These are phyloP conservation scores for Melanocharis versteri DNA, from an alignment of 2,113 vertebrate species.

Conservation along the genomic window DNA sequence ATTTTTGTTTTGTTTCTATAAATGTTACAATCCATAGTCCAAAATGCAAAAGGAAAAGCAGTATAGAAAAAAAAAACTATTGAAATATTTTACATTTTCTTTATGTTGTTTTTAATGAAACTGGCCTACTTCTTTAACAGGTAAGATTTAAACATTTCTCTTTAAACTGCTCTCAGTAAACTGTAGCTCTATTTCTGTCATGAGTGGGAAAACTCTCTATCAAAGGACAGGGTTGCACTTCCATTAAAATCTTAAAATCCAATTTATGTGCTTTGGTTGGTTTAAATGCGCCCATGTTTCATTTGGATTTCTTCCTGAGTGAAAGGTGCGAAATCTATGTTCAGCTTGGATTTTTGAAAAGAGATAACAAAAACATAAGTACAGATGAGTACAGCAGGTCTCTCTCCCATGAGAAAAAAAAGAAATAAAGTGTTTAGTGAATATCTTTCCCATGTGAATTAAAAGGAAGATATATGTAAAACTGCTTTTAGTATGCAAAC, in stretches of 20 bases:
- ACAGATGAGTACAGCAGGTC: not conserved
- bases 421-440: not conserved
- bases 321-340: not conserved
- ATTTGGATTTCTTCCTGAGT: conserved; percentile 1
- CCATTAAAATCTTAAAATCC: not conserved
- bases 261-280: not conserved
- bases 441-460: conserved; percentile 20
- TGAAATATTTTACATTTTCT: not conserved
- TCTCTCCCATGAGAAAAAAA: conserved; percentile 29
- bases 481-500: conserved; percentile 26
- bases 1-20: not conserved
- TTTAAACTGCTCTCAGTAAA: not conserved
- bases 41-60: not conserved
- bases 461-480: conserved; percentile 38
- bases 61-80: not conserved
- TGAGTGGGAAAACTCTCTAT: not conserved
- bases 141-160: not conserved
- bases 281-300: not conserved
- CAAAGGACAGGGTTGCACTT: not conserved
- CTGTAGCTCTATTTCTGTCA: not conserved
- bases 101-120: not conserved
- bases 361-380: not conserved
- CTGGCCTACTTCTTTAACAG: not conserved
- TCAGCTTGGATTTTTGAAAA: not conserved
- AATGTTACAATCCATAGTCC: not conserved